Conservation (phyloP, 2,888 invertebrate genomes). For the Catotricha subobsoleta region DNA sequence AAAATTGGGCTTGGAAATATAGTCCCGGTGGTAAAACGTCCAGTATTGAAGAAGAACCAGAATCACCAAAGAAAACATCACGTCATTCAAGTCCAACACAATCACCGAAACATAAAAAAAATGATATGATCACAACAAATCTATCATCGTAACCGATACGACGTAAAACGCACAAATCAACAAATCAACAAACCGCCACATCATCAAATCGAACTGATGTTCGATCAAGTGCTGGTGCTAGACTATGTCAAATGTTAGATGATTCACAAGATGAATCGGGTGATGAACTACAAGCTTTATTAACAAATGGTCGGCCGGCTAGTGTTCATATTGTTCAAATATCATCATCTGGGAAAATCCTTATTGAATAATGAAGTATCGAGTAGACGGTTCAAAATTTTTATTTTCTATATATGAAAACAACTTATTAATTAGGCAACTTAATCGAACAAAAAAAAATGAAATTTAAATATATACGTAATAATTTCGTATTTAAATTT, state of each 20-base stretch:
- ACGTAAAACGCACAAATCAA: slow-evolving; percentile 5
- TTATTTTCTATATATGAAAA: too few relatives aligned
- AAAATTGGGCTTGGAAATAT: slow-evolving; percentile 19
- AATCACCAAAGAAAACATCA: slow-evolving; percentile 16
- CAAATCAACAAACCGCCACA: neutral
- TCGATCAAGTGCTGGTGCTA: slow-evolving; percentile 17
- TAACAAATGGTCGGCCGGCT: slow-evolving; percentile 10
- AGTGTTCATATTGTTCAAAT: slow-evolving; percentile 8
- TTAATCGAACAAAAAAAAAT: too few relatives aligned
- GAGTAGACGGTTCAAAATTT: too few relatives aligned
- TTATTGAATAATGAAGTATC: slow-evolving; percentile 1
- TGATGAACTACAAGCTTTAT: slow-evolving; percentile 15
- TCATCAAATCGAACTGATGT: slow-evolving; percentile 13
- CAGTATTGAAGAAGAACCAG: slow-evolving; percentile 18
- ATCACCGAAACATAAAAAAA: slow-evolving; percentile 16
- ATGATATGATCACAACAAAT: neutral
- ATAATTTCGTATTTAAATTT: too few relatives aligned
- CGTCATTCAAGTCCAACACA: slow-evolving; percentile 17
- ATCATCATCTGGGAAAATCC: slow-evolving; percentile 4
- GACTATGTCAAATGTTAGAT: slow-evolving; percentile 13
- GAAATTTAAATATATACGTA: too few relatives aligned
- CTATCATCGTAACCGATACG: slow-evolving; percentile 3
- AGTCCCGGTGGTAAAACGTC: slow-evolving; percentile 18
- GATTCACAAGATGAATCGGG: slow-evolving; percentile 12
- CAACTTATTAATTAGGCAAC: too few relatives aligned